Base-by-base conservation (phyloP, 2,113 vertebrate species). In the Heloderma charlesbogerti region DNA sequence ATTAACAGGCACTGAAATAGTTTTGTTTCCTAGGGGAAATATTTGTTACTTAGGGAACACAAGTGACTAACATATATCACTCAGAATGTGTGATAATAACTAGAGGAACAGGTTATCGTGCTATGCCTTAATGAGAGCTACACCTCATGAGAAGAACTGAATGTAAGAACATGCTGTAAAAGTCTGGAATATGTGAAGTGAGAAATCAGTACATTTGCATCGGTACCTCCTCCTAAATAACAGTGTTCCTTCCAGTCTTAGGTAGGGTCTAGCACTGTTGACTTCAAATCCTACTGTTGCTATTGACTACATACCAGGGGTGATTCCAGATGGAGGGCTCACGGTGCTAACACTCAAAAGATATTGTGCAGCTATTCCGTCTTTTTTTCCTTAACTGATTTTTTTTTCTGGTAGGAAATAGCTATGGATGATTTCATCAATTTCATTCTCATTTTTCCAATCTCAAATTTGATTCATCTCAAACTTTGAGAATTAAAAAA, bases 21-120 rank as follows among this genome's bases (percentile, higher is more conserved):
- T 13, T 87, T 66, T 31, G 25, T 88, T 94, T 92, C 37, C 54
- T 63, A 18, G 31, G 20, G 60, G 87, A 89, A 92, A 89, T 40
- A 57, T 4, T 84, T n/a, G 31, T 88, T 75, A 43, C 2, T 29
- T 67, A 45, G 45, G 43, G 86, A 91, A 69, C 12, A 40, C 10
- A 60, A 16, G 54, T n/a, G 0, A 15, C 13, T 48, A 9, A 48
- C 37, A 48, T 79, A 15, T 79, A 34, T 27, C 48, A 29, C 69
- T 37, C 85, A 22, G 3, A 75, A 2, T 63, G 37, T 34, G 37
- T 40, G 37, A 10, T 7, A n/a, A n/a, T 22, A 54, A 34, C n/a
- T 16, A 10, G 40, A 67, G 83, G 20, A 57, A 57, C 43, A n/a
- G 10, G 43, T 72, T 16, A 12, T 82, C 20, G 8, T 10, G 34